Evolutionary conservation across 2,888 invertebrate genomes (phyloP).

Genomic region (Vandiemenella viatica): DNA sequence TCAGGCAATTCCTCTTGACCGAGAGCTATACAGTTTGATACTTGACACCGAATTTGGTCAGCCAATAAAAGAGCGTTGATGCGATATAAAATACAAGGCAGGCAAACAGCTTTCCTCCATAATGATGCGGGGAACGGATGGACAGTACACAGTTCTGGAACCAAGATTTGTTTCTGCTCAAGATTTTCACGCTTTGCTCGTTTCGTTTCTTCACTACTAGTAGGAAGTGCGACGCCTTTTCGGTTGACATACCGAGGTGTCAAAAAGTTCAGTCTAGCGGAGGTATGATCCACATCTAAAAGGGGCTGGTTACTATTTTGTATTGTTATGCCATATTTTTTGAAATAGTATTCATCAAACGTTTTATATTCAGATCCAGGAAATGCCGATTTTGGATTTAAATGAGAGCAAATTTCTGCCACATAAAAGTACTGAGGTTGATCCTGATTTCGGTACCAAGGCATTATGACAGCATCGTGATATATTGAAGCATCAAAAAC

Average conservation of each 20-base stretch:
- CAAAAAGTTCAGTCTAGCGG: conserved; percentile 83
- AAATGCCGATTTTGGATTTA: conserved; percentile 74
- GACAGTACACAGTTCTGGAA: conserved; percentile 89
- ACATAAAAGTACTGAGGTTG: conserved; percentile 95
- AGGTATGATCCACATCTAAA: conserved; percentile 95
- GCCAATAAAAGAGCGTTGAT: conserved; percentile 86
- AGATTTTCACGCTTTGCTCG: conserved; percentile 81
- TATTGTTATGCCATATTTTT: conserved; percentile 78
- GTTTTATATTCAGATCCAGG: conserved; percentile 75
- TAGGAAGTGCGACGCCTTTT: conserved; percentile 81
- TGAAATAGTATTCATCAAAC: conserved; percentile 85
- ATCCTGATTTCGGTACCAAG: conserved; percentile 96
- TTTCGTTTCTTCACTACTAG: conserved; percentile 86
- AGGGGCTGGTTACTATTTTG: conserved; percentile 80
- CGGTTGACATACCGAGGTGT: conserved; percentile 87
- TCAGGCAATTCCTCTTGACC: conserved; percentile 47
- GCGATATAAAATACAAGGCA: conserved; percentile 89
- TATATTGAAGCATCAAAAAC: conserved; percentile 65
- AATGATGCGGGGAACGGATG: conserved; percentile 95
- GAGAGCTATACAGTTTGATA: conserved; percentile 58
- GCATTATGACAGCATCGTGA: conserved; percentile 93
- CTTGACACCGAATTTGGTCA: conserved; percentile 75
- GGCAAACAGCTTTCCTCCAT: conserved; percentile 90
- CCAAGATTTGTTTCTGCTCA: conserved; percentile 92
- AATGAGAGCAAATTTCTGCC: conserved; percentile 82